Evolutionary conservation across 2,888 invertebrate species (phyloP).

Genomic region (Amphiduros pacificus): DNA sequence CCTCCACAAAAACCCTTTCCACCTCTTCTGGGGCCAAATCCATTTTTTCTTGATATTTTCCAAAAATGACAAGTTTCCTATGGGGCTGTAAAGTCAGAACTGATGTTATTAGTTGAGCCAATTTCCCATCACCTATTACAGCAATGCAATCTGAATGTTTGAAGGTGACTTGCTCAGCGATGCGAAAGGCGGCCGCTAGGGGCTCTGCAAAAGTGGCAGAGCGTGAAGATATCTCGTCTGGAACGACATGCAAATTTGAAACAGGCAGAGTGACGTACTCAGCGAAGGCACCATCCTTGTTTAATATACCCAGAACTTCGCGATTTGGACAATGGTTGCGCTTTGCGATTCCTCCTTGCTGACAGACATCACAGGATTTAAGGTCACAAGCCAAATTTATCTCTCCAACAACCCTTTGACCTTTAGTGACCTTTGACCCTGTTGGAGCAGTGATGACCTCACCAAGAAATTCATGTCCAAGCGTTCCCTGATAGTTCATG

Average conservation of each 20-base stretch:
- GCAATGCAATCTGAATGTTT: conserved; percentile 13
- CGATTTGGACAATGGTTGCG: conserved; percentile 28
- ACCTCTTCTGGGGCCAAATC: conserved; percentile 1
- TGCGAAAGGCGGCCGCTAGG: conserved; percentile 31
- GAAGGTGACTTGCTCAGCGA: conserved; percentile 24
- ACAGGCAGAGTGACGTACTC: conserved; percentile 26
- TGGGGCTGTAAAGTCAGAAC: conserved; percentile 7
- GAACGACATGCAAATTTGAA: conserved; percentile 23
- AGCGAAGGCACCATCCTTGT: conserved; percentile 25
- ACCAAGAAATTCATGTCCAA: conserved; percentile 32
- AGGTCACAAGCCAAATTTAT: conserved; percentile 26
- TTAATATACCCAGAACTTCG: conserved; percentile 28
- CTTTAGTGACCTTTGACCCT: not conserved
- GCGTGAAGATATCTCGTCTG: conserved; percentile 2
- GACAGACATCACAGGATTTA: conserved; percentile 16
- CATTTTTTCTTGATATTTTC: conserved; percentile 20
- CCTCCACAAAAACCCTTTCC: conserved; percentile 1
- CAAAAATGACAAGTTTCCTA: conserved; percentile 8
- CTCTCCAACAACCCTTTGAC: conserved; percentile 28
- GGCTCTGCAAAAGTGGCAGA: conserved; percentile 28
- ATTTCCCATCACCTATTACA: conserved; percentile 31
- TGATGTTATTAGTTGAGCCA: conserved; percentile 25
- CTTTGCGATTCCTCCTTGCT: conserved; percentile 7
- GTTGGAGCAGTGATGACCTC: conserved; percentile 1
- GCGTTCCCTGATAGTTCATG: not conserved